Percentiles rank a stretch among this genome's conserved stretches.
phyloP scores from a whole-genome alignment of 2,113 vertebrate species.

The Microcebus lehilahytsara region DNA sequence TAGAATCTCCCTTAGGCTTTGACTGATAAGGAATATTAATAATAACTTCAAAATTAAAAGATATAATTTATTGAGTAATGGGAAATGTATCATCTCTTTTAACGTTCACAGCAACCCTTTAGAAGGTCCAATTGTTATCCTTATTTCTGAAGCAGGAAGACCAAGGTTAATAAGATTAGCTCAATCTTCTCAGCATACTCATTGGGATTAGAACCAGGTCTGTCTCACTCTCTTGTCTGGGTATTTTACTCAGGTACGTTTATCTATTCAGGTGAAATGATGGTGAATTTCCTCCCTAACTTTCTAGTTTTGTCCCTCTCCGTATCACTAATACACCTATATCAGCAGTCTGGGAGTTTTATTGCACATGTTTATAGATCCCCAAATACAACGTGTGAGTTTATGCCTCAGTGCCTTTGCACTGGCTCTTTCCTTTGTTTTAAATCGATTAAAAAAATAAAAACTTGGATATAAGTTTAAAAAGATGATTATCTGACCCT shows the following conservation, averaged over 20 bases:
- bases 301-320: not conserved
- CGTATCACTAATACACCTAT: not conserved
- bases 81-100: not conserved
- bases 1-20: not conserved
- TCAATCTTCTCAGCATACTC: not conserved
- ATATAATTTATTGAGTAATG: not conserved
- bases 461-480: not conserved
- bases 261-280: not conserved
- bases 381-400: not conserved
- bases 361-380: not conserved
- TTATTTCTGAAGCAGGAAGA: not conserved
- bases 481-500: not conserved
- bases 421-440: not conserved
- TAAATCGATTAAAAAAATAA: not conserved
- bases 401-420: not conserved
- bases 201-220: not conserved
- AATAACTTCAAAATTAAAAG: conserved; percentile 6
- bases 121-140: not conserved
- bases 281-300: not conserved
- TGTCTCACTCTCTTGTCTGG: not conserved
- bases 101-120: not conserved
- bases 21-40: not conserved
- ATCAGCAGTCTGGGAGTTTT: not conserved
- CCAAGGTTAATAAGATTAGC: not conserved
- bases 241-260: not conserved